phyloP scores from a whole-genome alignment of 2,797 vertebrate genomes.

The Caiman crocodilus region DNA sequence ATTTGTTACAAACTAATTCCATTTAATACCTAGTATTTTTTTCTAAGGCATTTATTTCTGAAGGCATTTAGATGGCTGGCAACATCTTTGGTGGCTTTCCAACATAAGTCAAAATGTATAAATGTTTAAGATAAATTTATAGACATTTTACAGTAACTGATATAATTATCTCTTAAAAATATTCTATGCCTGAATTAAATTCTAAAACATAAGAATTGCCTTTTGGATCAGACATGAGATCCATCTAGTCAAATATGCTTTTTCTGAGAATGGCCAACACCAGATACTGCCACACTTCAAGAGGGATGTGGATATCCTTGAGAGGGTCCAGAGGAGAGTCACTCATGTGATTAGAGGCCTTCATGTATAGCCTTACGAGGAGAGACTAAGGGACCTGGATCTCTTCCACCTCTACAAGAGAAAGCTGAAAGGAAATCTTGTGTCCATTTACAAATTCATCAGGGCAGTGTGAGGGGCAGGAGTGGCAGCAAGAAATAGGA shows the following conservation, averaged over 20 bases:
- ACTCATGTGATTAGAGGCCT: no score
- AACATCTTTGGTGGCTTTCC: neutral
- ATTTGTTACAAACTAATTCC: no score
- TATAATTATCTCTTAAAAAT: neutral
- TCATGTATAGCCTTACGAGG: no score
- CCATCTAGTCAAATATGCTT: neutral
- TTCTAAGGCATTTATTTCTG: neutral
- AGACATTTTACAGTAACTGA: neutral
- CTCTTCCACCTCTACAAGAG: no score
- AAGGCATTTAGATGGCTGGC: neutral
- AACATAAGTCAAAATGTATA: neutral
- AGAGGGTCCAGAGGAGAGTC: no score
- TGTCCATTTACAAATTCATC: no score
- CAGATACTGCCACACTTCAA: neutral
- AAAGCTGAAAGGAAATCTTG: no score
- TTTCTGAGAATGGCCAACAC: neutral
- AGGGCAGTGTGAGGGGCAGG: no score
- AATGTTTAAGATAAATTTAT: neutral
- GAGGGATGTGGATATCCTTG: no score
- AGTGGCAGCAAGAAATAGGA: no score
- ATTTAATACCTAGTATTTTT: no score
- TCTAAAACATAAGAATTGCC: neutral
- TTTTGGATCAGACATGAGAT: neutral
- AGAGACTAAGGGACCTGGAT: no score
- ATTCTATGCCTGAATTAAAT: neutral